phyloP scores from a whole-genome alignment of 2,113 vertebrate genomes.

The Oreochromis aureus region DNA sequence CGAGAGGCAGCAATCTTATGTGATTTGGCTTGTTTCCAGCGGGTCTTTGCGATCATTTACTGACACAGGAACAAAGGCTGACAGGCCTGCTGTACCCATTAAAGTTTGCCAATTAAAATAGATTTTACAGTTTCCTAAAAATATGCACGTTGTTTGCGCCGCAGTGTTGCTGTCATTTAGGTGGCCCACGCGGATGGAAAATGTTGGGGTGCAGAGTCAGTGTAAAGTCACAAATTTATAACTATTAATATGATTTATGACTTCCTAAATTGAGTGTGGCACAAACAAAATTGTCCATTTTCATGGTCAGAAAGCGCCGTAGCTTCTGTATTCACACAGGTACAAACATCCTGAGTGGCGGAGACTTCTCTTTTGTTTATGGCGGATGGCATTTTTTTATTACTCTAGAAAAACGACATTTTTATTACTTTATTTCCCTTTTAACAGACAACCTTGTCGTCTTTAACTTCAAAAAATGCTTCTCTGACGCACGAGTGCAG shows the following conservation, averaged over 20 bases:
- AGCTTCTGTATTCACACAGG: not conserved
- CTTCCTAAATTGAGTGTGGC: constrained; percentile 23
- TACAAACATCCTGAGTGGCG: not conserved
- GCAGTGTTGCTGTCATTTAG: not conserved
- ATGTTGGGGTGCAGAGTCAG: not conserved
- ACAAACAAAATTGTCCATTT: constrained; percentile 42
- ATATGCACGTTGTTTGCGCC: not conserved
- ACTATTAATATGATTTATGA: constrained; percentile 19
- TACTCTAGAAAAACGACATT: not conserved
- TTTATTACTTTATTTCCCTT: not conserved
- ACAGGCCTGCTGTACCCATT: not conserved
- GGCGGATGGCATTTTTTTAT: not conserved
- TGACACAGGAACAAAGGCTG: not conserved
- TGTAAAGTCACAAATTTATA: not conserved
- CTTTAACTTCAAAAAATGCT: not conserved
- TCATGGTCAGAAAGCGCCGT: constrained; percentile 3
- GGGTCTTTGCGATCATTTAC: not conserved
- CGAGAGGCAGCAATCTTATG: not conserved
- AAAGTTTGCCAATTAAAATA: not conserved
- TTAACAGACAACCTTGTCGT: not conserved
- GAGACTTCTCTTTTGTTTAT: constrained; percentile 5
- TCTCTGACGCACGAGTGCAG: not conserved
- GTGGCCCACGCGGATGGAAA: not conserved
- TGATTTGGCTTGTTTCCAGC: not conserved
- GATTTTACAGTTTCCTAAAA: not conserved